A percentile compares a stretch with the other conserved stretches of the same genome.
These are phyloP conservation scores for Callosobruchus maculatus DNA, from an alignment of 2,888 invertebrate species.

Conservation along the genomic window DNA sequence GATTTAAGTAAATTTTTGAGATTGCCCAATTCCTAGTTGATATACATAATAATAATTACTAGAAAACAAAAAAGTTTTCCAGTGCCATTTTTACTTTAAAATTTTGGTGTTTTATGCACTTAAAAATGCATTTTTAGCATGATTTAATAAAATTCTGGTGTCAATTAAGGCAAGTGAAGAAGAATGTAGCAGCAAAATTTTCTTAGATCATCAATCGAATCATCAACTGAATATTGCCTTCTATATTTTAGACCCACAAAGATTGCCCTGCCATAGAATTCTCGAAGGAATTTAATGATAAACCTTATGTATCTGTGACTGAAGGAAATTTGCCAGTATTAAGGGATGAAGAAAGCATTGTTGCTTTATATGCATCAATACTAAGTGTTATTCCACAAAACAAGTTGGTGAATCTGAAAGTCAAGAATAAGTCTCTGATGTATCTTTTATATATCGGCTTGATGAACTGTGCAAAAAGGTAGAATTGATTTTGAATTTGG, in stretches of 20 bases:
- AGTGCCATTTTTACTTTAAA: no score
- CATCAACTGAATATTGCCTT: neutral
- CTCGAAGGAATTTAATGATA: conserved; percentile 21
- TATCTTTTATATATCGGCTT: conserved; percentile 37
- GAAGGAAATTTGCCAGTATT: conserved; percentile 13
- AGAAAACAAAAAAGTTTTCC: no score
- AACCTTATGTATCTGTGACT: conserved; percentile 19
- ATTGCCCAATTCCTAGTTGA: no score
- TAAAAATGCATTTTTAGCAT: no score
- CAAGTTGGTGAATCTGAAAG: conserved; percentile 22
- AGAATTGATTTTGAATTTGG: no score
- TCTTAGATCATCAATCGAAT: no score
- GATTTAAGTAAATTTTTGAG: no score
- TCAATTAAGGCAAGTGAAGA: no score
- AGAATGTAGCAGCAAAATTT: no score
- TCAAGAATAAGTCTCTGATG: conserved; percentile 31
- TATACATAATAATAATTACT: no score
- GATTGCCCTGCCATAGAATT: conserved; percentile 26
- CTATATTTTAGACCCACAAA: conserved; percentile 25
- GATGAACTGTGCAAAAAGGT: conserved; percentile 40
- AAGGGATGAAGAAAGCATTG: conserved; percentile 22
- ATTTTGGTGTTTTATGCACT: no score
- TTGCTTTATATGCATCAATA: conserved; percentile 32
- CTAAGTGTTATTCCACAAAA: conserved; percentile 26
- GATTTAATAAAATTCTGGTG: no score